A percentile compares a stretch with the other conserved stretches of the same genome.
Conservation (phyloP, 2,888 invertebrate genomes). For the Agriotes lineatus region DNA sequence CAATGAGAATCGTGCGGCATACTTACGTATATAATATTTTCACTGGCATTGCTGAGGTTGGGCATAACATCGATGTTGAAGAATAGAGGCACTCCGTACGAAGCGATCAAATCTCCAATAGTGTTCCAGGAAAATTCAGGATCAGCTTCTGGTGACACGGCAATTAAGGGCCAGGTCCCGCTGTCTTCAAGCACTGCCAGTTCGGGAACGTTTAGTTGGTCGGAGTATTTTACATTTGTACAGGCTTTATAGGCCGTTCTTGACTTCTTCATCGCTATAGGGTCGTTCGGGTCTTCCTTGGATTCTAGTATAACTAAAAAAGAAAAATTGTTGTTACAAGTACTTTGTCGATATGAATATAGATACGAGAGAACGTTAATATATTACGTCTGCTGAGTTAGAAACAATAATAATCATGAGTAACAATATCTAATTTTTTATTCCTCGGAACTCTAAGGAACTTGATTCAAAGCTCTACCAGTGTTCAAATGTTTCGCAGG, state of each 20-base stretch:
- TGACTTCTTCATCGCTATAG: slow-evolving; percentile 60
- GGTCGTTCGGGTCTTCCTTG: slow-evolving; percentile 51
- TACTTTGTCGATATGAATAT: too few relatives aligned
- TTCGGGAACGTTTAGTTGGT: slow-evolving; percentile 57
- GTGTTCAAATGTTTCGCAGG: too few relatives aligned
- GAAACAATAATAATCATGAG: too few relatives aligned
- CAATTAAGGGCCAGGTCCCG: slow-evolving; percentile 60
- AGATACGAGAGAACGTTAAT: too few relatives aligned
- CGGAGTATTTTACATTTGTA: slow-evolving; percentile 53
- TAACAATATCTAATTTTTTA: too few relatives aligned
- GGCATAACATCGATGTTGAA: slow-evolving; percentile 59
- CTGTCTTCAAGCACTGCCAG: slow-evolving; percentile 56
- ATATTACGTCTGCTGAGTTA: too few relatives aligned
- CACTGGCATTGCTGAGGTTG: slow-evolving; percentile 55
- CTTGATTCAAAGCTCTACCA: too few relatives aligned
- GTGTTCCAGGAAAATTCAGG: slow-evolving; percentile 57
- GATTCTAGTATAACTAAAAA: slow-evolving; percentile 58
- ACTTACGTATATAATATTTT: slow-evolving; percentile 59
- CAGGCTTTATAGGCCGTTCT: slow-evolving; percentile 62
- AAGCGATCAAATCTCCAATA: slow-evolving; percentile 58
- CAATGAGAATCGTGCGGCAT: too few relatives aligned
- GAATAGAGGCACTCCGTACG: slow-evolving; percentile 62
- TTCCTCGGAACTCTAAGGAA: too few relatives aligned
- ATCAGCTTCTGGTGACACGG: slow-evolving; percentile 17
- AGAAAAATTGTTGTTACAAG: too few relatives aligned